Base-by-base conservation (phyloP, 1,140 invertebrate species). In the Drosophila truncata region DNA sequence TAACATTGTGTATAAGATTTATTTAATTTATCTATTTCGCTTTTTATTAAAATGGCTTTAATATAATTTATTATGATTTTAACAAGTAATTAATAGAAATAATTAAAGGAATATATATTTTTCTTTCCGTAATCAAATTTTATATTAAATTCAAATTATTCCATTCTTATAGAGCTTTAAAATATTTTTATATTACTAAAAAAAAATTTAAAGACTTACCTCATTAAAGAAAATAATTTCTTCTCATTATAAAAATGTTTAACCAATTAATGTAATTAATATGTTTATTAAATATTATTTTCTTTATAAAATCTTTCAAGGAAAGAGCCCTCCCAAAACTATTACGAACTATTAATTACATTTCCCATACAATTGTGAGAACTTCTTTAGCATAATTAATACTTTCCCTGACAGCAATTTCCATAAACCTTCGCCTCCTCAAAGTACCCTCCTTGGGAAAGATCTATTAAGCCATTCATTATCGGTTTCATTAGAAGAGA, bases 401-500 rank as follows among this genome's bases (percentile, higher is more conserved):
- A 25, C 66, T 69, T 70, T 70, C 47, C 46, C 46, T 42, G 8
- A 23, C 25, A 16, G 14, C 18, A 23, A 27, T 25, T 47, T 27
- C 23, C 37, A 29, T 60, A 23, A 18, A 72, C 14, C 35, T 70
- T 59, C 41, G 39, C 67, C 63, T 29, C 39, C 11, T 50, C 11
- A 33, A 35, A 35, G 50, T 54, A 41, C 27, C 33, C 35, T 66
- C 23, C 3, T 16, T 33, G 25, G 25, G n/a, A 25, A 52, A 63
- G 18, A 67, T 80, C 71, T 62, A 78, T 81, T 69, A 63, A 55
- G 47, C 47, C 58, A 54, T 79, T 76, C 75, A 87, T 88, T 86
- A 88, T 88, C 80, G 65, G 80, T 67, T 80, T 78, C 62, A 77
- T 88, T 88, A 69, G 69, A 63, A 69, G 64, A 70, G 65, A 55